Conservation (phyloP, 2,888 invertebrate genomes). For the Agelastica alni region DNA sequence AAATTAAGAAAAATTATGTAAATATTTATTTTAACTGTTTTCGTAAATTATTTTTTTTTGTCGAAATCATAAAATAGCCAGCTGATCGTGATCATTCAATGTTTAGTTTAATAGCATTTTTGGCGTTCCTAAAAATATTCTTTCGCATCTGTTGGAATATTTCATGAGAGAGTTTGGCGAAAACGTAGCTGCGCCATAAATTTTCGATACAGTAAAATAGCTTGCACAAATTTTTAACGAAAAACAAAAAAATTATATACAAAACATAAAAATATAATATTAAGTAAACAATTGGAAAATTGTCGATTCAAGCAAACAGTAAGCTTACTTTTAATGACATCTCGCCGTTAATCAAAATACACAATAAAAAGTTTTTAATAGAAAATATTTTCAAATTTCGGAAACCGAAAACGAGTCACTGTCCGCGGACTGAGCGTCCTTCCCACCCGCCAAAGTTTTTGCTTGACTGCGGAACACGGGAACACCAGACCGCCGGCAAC, state of each 20-base stretch:
- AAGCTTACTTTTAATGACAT: conserved; percentile 16
- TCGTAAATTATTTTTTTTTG: conserved; percentile 7
- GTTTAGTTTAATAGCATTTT: conserved; percentile 13
- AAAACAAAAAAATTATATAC: conserved; percentile 6
- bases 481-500: conserved; percentile 17
- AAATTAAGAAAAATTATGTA: conserved; percentile 9
- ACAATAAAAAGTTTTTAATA: conserved; percentile 7
- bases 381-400: conserved; percentile 8
- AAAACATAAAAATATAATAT: conserved; percentile 8
- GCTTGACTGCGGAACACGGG: conserved; percentile 36
- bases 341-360: conserved; percentile 8
- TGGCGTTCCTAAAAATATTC: conserved; percentile 27
- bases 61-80: conserved; percentile 16
- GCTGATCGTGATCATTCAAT: conserved; percentile 14
- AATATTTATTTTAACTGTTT: conserved; percentile 10
- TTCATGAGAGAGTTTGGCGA: conserved; percentile 27
- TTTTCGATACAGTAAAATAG: conserved; percentile 10
- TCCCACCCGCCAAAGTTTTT: conserved; percentile 24
- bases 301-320: conserved; percentile 4
- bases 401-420: conserved; percentile 15
- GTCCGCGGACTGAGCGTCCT: conserved; percentile 16
- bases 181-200: conserved; percentile 19
- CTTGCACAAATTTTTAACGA: neutral
- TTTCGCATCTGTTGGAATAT: conserved; percentile 22
- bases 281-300: conserved; percentile 1